Evolutionary conservation across 2,113 vertebrate genomes (phyloP).

Genomic region (Gallinago paraguaiae): DNA sequence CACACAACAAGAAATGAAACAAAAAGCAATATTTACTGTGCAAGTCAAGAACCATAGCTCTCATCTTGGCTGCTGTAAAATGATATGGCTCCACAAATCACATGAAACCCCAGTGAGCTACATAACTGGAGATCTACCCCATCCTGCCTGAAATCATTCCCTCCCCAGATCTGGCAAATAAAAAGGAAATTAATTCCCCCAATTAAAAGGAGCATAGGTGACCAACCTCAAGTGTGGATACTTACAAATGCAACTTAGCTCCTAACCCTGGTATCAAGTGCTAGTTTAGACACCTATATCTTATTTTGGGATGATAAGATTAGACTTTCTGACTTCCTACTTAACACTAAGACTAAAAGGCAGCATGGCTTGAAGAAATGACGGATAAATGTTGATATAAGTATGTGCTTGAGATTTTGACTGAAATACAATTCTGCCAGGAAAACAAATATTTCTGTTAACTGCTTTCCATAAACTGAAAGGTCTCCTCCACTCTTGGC

Average conservation of each 20-base stretch:
- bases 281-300: fast-evolving
- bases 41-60: not conserved
- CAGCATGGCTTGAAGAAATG: not conserved
- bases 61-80: not conserved
- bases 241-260: not conserved
- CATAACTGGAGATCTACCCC: not conserved
- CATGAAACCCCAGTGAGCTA: not conserved
- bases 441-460: not conserved
- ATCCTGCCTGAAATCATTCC: not conserved
- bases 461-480: not conserved
- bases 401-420: not conserved
- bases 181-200: not conserved
- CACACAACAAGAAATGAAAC: not conserved
- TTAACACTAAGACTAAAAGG: not conserved
- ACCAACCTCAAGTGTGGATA: not conserved
- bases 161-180: not conserved
- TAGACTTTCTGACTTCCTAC: not conserved
- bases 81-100: not conserved
- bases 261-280: not conserved
- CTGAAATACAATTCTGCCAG: not conserved
- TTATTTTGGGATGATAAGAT: not conserved
- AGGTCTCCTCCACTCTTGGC: not conserved
- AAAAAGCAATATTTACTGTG: not conserved
- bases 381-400: not conserved
- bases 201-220: not conserved